Conservation (phyloP, 37 sponge, comb jelly and placozoan species). For the Hormiphora californensis region DNA sequence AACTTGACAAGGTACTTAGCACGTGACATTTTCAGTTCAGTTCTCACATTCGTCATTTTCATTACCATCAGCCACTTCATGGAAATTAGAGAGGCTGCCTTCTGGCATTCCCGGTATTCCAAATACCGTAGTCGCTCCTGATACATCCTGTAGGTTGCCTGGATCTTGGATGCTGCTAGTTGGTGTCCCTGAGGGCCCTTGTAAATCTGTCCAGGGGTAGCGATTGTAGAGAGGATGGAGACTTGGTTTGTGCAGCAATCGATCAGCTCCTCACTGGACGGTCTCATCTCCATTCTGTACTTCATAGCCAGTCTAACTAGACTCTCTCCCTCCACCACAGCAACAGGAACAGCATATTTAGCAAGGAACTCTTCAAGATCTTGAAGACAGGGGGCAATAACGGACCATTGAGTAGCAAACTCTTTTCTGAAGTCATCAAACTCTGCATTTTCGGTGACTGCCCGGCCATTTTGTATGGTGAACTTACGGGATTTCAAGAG, state of each 20-base stretch:
- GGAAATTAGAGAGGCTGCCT: slow-evolving; percentile 79
- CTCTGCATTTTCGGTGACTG: slow-evolving; percentile 35
- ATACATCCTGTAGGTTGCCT: slow-evolving; percentile 78
- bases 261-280: slow-evolving; percentile 56
- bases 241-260: slow-evolving; percentile 43
- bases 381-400: slow-evolving; percentile 62
- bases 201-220: slow-evolving; percentile 52
- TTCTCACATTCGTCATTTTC: slow-evolving; percentile 55
- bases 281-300: slow-evolving; percentile 64
- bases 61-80: slow-evolving; percentile 73
- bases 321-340: slow-evolving; percentile 62
- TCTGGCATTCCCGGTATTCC: slow-evolving; percentile 60
- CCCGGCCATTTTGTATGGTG: slow-evolving; percentile 37
- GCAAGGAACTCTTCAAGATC: slow-evolving; percentile 59
- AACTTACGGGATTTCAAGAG: slow-evolving; percentile 17
- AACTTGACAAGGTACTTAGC: slow-evolving; percentile 52
- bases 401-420: background rate
- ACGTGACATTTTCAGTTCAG: slow-evolving; percentile 58
- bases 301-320: slow-evolving; percentile 59
- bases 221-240: background rate
- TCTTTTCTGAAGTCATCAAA: slow-evolving; percentile 35
- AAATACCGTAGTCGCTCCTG: slow-evolving; percentile 59
- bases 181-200: slow-evolving; percentile 48
- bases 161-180: slow-evolving; percentile 32
- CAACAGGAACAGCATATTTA: slow-evolving; percentile 67